phyloP scores from a whole-genome alignment of 92 coral and sea anemone species.

The Parazoanthus atlanticus region DNA sequence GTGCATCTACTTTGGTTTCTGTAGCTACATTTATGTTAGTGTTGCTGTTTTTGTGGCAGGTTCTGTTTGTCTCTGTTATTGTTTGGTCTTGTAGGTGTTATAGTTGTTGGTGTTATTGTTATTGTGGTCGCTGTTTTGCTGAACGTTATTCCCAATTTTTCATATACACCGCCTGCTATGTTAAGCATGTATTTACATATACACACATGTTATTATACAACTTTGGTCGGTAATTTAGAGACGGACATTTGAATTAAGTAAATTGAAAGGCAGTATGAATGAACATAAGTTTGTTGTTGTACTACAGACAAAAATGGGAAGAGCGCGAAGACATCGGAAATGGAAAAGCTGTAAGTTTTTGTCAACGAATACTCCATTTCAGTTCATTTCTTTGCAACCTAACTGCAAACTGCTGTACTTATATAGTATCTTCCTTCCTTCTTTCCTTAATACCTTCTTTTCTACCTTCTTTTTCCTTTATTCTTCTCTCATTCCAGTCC shows the following conservation, averaged over 20 bases:
- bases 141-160: no score
- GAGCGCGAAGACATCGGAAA: slow-evolving; percentile 6
- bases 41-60: background rate
- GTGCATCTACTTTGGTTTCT: no score
- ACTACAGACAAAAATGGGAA: slow-evolving; percentile 30
- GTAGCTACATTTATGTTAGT: background rate
- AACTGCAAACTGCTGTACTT: background rate
- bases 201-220: background rate
- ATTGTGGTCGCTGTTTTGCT: background rate
- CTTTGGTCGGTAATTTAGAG: no score
- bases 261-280: background rate
- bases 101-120: background rate
- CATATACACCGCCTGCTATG: background rate
- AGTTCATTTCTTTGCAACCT: background rate
- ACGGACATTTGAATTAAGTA: background rate
- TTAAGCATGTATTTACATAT: no score
- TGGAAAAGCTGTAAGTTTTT: slow-evolving; percentile 33
- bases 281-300: background rate
- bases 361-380: background rate
- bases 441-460: background rate
- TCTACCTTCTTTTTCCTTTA: background rate
- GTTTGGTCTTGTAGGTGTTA: background rate
- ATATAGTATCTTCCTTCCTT: background rate
- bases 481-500: background rate
- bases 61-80: background rate